Base-by-base conservation (phyloP, 2,797 vertebrate genomes). In the Eleutherodactylus coqui region DNA sequence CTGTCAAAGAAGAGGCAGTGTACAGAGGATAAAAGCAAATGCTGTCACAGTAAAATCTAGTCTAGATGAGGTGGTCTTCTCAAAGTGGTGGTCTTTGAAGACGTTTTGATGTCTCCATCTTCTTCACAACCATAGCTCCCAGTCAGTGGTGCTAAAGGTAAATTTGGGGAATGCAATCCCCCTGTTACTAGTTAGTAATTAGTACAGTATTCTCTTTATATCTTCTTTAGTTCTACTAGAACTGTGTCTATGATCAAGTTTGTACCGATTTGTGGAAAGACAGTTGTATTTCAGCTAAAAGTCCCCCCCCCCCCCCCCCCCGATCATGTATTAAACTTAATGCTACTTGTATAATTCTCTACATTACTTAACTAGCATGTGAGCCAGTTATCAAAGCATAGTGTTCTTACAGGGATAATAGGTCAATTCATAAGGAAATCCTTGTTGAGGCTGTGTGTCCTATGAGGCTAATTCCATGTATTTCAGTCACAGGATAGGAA, bases 401-500 rank as follows among this genome's bases (percentile, higher is more conserved):
- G 34, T 51, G 49, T 49, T 84, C 38, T 53, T 47, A 73, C 75
- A 11, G 24, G 38, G 36, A 84, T 73, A 79, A 84, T 79, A 36
- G 79, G 34, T 1, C 29, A 38, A 80, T 86, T 86, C 78, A 86
- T 80, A 51, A 83, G 29, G 21, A 83, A 87, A 47, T 73, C 51
- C 47, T 60, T 51, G 55, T 60, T 19, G 32, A 21, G 32, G 5
- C 64, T 75, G n/a, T 62, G 38, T 60, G 64, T 62, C 64, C 47
- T 62, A 53, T 62, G 16, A 73, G 36, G 38, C 79, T 84, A 53
- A 79, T 83, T 79, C 27, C 38, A 43, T 49, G 27, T 53, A 47
- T 58, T 60, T 13, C 47, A 79, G 76, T 79, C 64, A 87, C 41
- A 51, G 38, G 80, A 78, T 16, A 70, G 34, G 24, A 60, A 41